These are phyloP conservation scores for Serilophus lunatus DNA, from an alignment of 2,113 vertebrate species.

Conservation along the genomic window DNA sequence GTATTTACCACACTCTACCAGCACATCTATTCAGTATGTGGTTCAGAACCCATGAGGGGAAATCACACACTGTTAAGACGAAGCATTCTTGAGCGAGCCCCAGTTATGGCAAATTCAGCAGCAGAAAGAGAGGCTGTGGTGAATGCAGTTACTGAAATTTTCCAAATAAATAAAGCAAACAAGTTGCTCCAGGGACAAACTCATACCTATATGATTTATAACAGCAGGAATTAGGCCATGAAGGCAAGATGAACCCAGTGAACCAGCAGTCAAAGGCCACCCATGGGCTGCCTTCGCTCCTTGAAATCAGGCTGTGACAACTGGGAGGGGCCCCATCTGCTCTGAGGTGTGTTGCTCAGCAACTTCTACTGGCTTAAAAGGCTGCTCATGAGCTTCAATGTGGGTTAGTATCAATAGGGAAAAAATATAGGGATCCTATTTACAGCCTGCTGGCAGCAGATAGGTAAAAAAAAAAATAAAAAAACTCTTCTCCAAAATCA, in stretches of 20 bases:
- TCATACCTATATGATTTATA: slow-evolving; percentile 76
- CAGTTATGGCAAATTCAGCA: slow-evolving; percentile 64
- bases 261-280: slow-evolving; percentile 70
- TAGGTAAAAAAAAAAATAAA: slow-evolving; percentile 6
- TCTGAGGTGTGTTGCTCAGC: slow-evolving; percentile 18
- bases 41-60: slow-evolving; percentile 63
- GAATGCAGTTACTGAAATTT: slow-evolving; percentile 74
- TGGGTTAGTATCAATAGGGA: slow-evolving; percentile 58
- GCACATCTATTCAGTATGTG: slow-evolving; percentile 58
- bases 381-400: slow-evolving; percentile 24
- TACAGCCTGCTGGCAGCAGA: slow-evolving; percentile 71
- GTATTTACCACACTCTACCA: slow-evolving; percentile 52
- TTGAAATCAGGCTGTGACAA: not conserved
- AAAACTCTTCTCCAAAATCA: slow-evolving; percentile 69
- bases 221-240: slow-evolving; percentile 37
- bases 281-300: slow-evolving; percentile 26
- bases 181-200: slow-evolving; percentile 75
- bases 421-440: slow-evolving; percentile 74
- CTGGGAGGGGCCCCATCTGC: not conserved
- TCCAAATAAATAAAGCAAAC: slow-evolving; percentile 81
- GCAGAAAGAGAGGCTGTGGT: slow-evolving; percentile 45
- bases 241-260: slow-evolving; percentile 52
- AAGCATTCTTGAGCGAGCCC: slow-evolving; percentile 72
- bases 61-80: slow-evolving; percentile 71
- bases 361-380: slow-evolving; percentile 14